Evolutionary conservation across 2,888 invertebrate genomes (phyloP).

Genomic region (Harpagoxenus sublaevis): DNA sequence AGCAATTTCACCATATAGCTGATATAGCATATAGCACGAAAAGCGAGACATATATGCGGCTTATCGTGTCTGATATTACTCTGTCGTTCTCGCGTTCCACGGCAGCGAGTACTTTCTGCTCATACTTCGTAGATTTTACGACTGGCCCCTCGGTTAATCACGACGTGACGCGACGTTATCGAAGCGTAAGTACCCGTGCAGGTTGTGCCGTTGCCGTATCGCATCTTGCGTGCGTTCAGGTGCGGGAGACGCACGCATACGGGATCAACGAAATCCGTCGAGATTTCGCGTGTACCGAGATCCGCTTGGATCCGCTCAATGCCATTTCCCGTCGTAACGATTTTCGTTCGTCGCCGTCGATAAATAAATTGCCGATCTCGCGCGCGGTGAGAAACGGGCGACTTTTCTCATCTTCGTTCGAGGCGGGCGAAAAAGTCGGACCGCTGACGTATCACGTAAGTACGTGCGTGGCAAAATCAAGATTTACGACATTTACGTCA

Average conservation of each 20-base stretch:
- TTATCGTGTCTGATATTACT: conserved; percentile 50
- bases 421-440: not conserved
- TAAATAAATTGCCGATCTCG: too few species aligned
- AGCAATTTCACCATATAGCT: conserved; percentile 62
- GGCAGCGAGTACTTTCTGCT: conserved; percentile 12
- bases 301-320: not conserved
- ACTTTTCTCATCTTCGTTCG: not conserved
- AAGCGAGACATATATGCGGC: conserved; percentile 35
- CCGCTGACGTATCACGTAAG: not conserved
- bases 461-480: not conserved
- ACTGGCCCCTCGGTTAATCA: not conserved
- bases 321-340: not conserved
- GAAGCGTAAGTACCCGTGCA: conserved; percentile 13
- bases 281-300: not conserved
- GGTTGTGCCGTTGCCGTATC: conserved; percentile 21
- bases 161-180: conserved; percentile 44
- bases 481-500: not conserved
- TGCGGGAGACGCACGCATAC: conserved; percentile 23
- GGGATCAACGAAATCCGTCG: conserved; percentile 12
- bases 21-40: conserved; percentile 56
- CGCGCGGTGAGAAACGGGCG: not conserved
- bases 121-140: conserved; percentile 26
- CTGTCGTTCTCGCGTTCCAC: conserved; percentile 43
- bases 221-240: conserved; percentile 8
- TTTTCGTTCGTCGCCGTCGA: not conserved